Evolutionary conservation across 2,888 invertebrate genomes (phyloP), one percentile per base, ranked within the genome.

Genomic region (Drosophila pseudotakahashii): DNA sequence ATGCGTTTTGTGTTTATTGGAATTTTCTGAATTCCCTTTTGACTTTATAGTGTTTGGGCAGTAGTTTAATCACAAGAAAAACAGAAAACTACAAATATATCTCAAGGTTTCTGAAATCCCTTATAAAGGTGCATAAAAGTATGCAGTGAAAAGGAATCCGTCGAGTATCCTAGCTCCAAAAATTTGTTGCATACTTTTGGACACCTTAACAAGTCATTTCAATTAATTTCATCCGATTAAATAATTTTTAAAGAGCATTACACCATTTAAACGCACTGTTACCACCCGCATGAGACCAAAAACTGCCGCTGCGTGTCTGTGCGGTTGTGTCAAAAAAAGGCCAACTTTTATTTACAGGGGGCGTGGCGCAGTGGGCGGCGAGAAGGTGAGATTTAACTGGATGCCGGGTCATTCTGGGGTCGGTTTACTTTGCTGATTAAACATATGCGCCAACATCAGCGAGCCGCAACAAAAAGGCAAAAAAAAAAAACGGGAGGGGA

Each of bases 371-470:
- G 44, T 13, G 37, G 41, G 30, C 47, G 44, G 58, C 36, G 16
- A 53, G 54, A 53, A 66, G 68, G 66, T 66, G 66, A 66, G 68
- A 66, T 54, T 66, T 67, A 66, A 66, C 66, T 68, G 66, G 54
- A 66, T 34, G 64, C 57, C 64, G 58, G 85, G 81, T 67, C 84
- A 84, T 60, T 41, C 52, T 39, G 53, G 42, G 51, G 55, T 67
- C 63, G 76, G 70, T 52, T 71, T 64, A 71, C 78, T 68, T 75
- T 87, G 76, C 87, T 87, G 80, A 82, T 80, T 80, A 87, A 78
- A 81, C 87, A 83, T 81, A 87, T 87, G 80, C 80, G 69, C 60
- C 69, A 73, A 34, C 77, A 68, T 57, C 41, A 47, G 32, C 55
- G 42, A 50, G 42, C 32, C 64, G 62, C 60, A 44, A 34, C 54